Conservation (phyloP, 2,888 invertebrate species). For the Orchestes rusci region DNA sequence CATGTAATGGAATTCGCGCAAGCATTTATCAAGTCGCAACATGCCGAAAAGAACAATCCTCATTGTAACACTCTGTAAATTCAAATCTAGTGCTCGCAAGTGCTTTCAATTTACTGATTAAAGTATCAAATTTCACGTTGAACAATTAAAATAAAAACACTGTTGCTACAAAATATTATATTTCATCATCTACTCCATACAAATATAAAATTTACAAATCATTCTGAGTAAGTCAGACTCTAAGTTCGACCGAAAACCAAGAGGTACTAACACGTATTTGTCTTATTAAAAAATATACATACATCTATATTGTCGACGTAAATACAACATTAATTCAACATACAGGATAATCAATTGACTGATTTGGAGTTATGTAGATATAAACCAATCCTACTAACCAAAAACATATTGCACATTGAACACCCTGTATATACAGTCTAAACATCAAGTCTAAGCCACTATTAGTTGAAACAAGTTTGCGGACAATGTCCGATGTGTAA, state of each 20-base stretch:
- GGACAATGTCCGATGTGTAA: too few species aligned
- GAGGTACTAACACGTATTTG: conserved; percentile 1
- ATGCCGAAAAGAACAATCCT: too few species aligned
- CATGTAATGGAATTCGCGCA: too few species aligned
- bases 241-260: conserved; percentile 25
- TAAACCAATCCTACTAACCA: too few species aligned
- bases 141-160: conserved; percentile 7
- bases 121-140: too few species aligned
- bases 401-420: conserved; percentile 16
- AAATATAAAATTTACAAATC: conserved; percentile 39
- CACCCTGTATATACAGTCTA: conserved; percentile 24
- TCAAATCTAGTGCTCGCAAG: too few species aligned
- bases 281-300: conserved; percentile 7
- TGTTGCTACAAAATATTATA: conserved; percentile 35
- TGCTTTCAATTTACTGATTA: too few species aligned
- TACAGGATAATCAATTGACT: conserved; percentile 21
- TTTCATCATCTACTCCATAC: conserved; percentile 30
- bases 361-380: too few species aligned
- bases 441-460: conserved; percentile 26
- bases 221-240: conserved; percentile 31
- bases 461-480: too few species aligned
- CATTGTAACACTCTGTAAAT: too few species aligned
- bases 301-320: conserved; percentile 26
- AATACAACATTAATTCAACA: conserved; percentile 18
- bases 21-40: too few species aligned